phyloP scores from a whole-genome alignment of 2,888 invertebrate species.

The Apotomis betuletana region DNA sequence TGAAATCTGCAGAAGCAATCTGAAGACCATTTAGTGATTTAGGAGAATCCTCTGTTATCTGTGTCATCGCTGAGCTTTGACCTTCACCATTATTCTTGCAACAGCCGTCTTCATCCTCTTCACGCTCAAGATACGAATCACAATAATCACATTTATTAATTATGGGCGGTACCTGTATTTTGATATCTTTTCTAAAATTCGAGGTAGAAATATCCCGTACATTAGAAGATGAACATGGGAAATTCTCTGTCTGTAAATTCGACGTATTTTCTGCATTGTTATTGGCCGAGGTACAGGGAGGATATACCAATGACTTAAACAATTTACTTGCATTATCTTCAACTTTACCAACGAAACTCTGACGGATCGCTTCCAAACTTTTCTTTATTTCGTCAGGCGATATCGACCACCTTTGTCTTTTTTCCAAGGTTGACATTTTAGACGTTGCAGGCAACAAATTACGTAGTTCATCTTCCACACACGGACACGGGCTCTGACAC shows the following conservation, averaged over 20 bases:
- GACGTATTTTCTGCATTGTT: background rate
- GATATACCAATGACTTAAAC: background rate
- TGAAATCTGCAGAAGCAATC: background rate
- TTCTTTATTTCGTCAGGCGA: conserved; percentile 8
- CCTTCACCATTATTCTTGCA: background rate
- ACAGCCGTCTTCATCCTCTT: background rate
- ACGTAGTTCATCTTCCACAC: background rate
- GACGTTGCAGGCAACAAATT: background rate
- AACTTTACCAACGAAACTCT: background rate
- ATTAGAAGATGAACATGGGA: no score
- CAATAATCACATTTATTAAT: background rate
- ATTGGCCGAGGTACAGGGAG: background rate
- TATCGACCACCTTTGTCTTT: background rate
- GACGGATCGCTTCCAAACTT: background rate
- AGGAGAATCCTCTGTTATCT: background rate
- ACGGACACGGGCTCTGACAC: background rate
- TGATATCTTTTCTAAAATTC: background rate
- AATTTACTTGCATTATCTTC: background rate
- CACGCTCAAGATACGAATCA: no score
- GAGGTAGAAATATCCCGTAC: no score
- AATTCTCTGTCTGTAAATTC: no score
- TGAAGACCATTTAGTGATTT: background rate
- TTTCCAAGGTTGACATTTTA: background rate
- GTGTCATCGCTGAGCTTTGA: background rate
- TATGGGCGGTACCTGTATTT: background rate